phyloP scores from a whole-genome alignment of 2,113 vertebrate species.

The Cebus imitator region DNA sequence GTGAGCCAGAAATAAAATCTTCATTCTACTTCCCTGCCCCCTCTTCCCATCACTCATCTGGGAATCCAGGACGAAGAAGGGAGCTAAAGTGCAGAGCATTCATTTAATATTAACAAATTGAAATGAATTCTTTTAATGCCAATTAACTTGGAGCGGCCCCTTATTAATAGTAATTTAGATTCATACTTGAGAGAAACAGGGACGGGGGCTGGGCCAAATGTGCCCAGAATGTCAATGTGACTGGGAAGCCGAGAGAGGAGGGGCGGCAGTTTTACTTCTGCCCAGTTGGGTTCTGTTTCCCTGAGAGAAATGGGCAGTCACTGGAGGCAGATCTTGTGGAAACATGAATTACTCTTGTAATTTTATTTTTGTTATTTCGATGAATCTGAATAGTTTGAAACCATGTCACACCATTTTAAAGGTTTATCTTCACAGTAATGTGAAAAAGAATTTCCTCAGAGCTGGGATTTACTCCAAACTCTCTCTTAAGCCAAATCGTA shows the following conservation, averaged over 20 bases:
- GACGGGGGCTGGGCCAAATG: constrained; percentile 42
- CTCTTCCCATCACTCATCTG: constrained; percentile 73
- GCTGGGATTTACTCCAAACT: background rate
- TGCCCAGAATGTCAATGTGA: constrained; percentile 70
- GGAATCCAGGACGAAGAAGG: constrained; percentile 65
- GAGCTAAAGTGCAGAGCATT: constrained; percentile 71
- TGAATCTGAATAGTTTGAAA: constrained; percentile 14
- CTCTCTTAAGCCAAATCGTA: background rate
- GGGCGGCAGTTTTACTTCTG: background rate
- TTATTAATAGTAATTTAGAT: constrained; percentile 84
- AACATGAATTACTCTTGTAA: background rate
- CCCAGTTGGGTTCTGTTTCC: background rate
- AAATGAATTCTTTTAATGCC: constrained; percentile 84
- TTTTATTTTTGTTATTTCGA: constrained; percentile 37
- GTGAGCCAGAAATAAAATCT: constrained; percentile 54
- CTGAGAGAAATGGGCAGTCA: background rate
- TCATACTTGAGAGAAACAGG: constrained; percentile 75
- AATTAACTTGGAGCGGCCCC: constrained; percentile 82
- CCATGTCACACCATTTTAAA: background rate
- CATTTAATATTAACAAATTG: constrained; percentile 84
- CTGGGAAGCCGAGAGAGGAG: background rate
- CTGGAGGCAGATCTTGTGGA: background rate
- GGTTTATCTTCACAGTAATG: background rate
- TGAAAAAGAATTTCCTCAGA: background rate
- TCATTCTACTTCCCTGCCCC: constrained; percentile 4